Evolutionary conservation across 2,113 vertebrate species (phyloP).

Genomic region (Petrocephalus microphthalmus): DNA sequence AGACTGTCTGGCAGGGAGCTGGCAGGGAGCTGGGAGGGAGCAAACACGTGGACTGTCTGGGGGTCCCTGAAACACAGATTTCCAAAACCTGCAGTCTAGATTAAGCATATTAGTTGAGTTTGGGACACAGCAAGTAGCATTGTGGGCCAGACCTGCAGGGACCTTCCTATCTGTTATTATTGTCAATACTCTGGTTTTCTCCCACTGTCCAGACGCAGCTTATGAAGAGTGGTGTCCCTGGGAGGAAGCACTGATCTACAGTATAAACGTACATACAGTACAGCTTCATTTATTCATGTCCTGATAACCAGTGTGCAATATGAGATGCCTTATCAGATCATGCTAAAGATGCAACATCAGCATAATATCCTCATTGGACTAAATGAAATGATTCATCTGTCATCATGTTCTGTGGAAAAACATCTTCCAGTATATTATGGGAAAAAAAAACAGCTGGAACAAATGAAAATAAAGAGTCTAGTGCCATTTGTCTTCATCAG

Average conservation of each 20-base stretch:
- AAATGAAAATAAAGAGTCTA: neutral
- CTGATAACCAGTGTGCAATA: neutral
- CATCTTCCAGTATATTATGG: neutral
- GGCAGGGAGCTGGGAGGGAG: too few relatives aligned
- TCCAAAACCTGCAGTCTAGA: too few relatives aligned
- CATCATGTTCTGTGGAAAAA: neutral
- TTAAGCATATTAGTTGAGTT: too few relatives aligned
- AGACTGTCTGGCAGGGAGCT: too few relatives aligned
- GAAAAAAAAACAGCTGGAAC: neutral
- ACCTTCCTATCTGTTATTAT: too few relatives aligned
- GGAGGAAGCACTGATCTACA: neutral
- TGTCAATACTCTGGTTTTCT: too few relatives aligned
- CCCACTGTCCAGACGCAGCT: too few relatives aligned
- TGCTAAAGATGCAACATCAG: neutral
- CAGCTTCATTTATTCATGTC: neutral
- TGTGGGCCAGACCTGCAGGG: too few relatives aligned
- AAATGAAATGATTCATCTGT: neutral
- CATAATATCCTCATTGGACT: neutral
- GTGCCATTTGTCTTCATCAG: neutral
- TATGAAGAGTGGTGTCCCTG: too few relatives aligned
- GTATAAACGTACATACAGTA: neutral
- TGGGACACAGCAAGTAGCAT: too few relatives aligned
- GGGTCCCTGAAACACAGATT: too few relatives aligned
- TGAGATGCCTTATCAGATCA: neutral
- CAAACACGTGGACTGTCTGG: too few relatives aligned